Evolutionary conservation across 2,113 vertebrate species (phyloP), one percentile per base, ranked within the genome.

Genomic region (Otocyon megalotis): DNA sequence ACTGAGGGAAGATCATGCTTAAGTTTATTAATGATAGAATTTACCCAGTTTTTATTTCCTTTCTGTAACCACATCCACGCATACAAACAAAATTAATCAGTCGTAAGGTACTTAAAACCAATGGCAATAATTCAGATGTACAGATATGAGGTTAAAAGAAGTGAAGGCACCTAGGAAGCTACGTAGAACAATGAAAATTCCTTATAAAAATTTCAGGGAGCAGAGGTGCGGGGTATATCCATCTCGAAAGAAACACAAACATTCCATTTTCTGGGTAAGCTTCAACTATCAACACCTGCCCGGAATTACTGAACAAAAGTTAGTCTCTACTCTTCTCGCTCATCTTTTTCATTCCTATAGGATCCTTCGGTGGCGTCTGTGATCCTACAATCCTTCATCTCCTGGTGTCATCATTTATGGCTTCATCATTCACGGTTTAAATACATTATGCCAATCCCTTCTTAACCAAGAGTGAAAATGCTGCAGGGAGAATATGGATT

Each of bases 41-140:
- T 90, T 82, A 84, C 60, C 54, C 63, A 58, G 50, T 93, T 97
- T 95, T 95, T 88, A 96, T 95, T 94, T 96, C 53, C 88, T 91
- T 54, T 90, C 79, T 16, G 28, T 89, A 43, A 50, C 28, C 79
- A 82, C 60, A 87, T n/a, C 9, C 1, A 90, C 79, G 67, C 54
- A 89, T 69, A 80, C 79, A 91, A 81, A 79, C 62, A 93, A 97
- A 79, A 96, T 96, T 89, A 96, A 93, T 97, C 56, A 86, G 54
- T 88, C 97, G 97, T 20, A 2, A 62, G 62, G 14, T 63, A 67
- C 76, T 90, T 90, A 90, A 95, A 96, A 90, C 22, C 37, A 69
- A 94, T 82, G 85, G 77, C 74, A 88, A 62, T 93, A 93, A 88
- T 96, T 96, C 76, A 91, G 81, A 93, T 62, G 67, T 35, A 86